Conservation (phyloP, 2,113 vertebrate genomes). For the Cyprinodon variegatus region DNA sequence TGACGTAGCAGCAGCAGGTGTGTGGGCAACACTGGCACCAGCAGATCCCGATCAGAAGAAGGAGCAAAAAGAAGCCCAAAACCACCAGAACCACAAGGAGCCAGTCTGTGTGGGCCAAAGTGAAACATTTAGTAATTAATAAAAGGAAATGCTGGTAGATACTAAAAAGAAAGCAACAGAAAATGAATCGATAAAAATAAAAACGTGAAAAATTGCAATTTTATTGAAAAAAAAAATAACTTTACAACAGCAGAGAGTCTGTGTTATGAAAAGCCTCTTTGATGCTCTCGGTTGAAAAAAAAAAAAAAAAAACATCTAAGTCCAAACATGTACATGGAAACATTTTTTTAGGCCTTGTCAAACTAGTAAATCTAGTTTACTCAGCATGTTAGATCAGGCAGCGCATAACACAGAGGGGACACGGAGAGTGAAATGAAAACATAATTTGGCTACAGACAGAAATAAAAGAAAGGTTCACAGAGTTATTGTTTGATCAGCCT, state of each 20-base stretch:
- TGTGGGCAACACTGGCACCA: conserved; percentile 96
- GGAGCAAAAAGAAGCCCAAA: conserved; percentile 80
- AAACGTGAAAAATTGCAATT: too few species aligned
- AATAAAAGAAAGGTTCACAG: conserved; percentile 16
- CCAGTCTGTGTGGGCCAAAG: conserved; percentile 81
- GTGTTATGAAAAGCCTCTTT: not conserved
- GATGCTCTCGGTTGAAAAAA: not conserved
- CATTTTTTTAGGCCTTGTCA: conserved; percentile 3
- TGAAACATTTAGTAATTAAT: not conserved
- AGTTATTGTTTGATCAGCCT: conserved; percentile 9
- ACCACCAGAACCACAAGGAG: conserved; percentile 87
- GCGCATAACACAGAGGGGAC: not conserved
- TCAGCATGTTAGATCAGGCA: conserved; percentile 35
- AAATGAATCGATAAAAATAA: not conserved
- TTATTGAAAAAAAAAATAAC: too few species aligned
- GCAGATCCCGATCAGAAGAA: conserved; percentile 88
- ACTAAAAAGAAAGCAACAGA: not conserved
- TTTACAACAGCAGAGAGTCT: not conserved
- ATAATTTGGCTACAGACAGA: not conserved
- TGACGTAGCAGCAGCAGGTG: conserved; percentile 90
- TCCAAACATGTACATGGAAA: not conserved
- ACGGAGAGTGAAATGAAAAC: not conserved
- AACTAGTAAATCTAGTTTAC: conserved; percentile 57
- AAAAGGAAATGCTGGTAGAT: too few species aligned
- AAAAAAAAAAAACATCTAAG: not conserved